phyloP scores from a whole-genome alignment of 2,888 invertebrate genomes.

The Tinea semifulvella region DNA sequence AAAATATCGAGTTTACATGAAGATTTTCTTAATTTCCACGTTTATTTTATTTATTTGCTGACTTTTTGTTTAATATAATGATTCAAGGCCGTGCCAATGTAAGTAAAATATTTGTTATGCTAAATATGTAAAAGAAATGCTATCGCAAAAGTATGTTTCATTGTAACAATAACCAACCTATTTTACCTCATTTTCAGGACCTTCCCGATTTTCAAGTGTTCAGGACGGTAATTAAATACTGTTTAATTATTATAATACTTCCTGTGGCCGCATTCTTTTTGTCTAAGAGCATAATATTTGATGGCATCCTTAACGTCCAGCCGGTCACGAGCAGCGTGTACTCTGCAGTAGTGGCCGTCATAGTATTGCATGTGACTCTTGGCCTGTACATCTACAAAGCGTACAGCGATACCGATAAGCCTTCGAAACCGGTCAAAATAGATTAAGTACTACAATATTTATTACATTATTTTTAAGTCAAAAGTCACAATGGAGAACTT shows the following conservation, averaged over 20 bases:
- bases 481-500: constrained; percentile 48
- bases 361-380: constrained; percentile 78
- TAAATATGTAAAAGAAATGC: background rate
- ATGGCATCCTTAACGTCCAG: constrained; percentile 66
- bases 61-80: constrained; percentile 48
- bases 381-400: constrained; percentile 83
- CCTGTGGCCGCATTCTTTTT: constrained; percentile 80
- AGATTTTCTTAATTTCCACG: constrained; percentile 14
- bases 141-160: no score
- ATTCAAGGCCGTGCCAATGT: constrained; percentile 64
- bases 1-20: background rate
- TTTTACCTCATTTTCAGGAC: no score
- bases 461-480: constrained; percentile 16
- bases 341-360: constrained; percentile 78
- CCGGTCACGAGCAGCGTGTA: constrained; percentile 77
- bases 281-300: constrained; percentile 74
- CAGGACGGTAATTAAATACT: constrained; percentile 79
- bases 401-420: constrained; percentile 67
- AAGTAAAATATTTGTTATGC: constrained; percentile 30
- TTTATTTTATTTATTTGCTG: constrained; percentile 28
- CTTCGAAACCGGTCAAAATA: constrained; percentile 49
- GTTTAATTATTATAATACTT: constrained; percentile 76
- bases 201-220: constrained; percentile 76
- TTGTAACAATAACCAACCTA: no score
- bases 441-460: constrained; percentile 34